phyloP scores from a whole-genome alignment of 1,140 invertebrate genomes.

The Ephestia elutella region DNA sequence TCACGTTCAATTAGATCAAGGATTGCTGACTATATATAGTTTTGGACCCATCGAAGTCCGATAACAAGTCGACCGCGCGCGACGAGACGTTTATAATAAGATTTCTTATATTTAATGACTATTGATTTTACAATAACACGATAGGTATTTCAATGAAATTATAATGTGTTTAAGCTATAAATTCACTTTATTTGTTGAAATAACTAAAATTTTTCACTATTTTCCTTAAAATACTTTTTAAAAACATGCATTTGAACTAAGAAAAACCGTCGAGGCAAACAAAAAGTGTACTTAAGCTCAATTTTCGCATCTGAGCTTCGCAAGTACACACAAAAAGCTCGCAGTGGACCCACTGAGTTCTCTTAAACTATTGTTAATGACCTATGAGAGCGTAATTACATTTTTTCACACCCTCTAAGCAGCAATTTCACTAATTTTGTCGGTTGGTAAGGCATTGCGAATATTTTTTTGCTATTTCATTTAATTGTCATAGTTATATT shows the following conservation, averaged over 20 bases:
- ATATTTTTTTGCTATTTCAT: background rate
- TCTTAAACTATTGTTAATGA: conserved; percentile 65
- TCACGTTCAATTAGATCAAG: too few species aligned
- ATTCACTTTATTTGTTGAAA: background rate
- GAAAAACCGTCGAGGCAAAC: background rate
- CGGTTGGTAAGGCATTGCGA: conserved; percentile 25
- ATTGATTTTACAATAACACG: too few species aligned
- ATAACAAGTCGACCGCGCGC: too few species aligned
- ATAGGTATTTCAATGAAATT: too few species aligned
- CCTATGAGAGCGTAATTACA: conserved; percentile 60
- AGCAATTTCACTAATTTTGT: conserved; percentile 59
- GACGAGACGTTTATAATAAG: too few species aligned
- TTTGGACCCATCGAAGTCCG: too few species aligned
- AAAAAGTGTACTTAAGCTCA: conserved; percentile 8
- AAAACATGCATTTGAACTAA: background rate
- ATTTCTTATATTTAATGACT: too few species aligned
- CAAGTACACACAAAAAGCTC: conserved; percentile 21
- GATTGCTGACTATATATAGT: too few species aligned
- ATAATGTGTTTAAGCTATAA: too few species aligned
- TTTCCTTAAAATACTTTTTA: background rate
- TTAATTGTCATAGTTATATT: too few species aligned
- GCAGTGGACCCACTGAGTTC: conserved; percentile 25
- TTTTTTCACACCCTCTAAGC: conserved; percentile 60
- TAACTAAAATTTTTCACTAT: background rate
- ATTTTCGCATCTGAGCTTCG: conserved; percentile 22